Evolutionary conservation across 2,113 vertebrate genomes (phyloP).

Genomic region (Phalacrocorax brasilianus): DNA sequence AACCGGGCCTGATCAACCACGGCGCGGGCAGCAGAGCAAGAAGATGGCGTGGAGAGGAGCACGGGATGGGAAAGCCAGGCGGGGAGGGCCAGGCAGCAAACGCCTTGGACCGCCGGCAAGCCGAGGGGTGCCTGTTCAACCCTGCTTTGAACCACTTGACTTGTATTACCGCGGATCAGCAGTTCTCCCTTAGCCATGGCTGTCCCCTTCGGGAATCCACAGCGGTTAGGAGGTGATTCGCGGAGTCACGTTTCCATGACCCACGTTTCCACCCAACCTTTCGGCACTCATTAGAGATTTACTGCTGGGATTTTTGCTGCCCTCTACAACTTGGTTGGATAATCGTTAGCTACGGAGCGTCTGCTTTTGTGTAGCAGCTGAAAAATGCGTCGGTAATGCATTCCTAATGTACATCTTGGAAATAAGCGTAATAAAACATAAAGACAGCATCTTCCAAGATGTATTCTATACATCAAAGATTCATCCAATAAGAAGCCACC

Average conservation of each 20-base stretch:
- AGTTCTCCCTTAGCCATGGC: neutral
- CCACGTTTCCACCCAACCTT: neutral
- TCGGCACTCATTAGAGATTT: neutral
- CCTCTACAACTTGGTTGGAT: neutral
- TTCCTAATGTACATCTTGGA: neutral
- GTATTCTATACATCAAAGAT: neutral
- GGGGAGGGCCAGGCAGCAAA: neutral
- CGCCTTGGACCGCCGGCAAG: neutral
- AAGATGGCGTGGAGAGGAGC: rapidly evolving
- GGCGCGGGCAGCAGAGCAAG: neutral
- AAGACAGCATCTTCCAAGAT: rapidly evolving
- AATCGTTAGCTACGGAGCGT: neutral
- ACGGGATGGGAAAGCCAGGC: neutral
- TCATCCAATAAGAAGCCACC: neutral
- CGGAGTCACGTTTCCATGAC: neutral
- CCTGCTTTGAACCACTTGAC: neutral
- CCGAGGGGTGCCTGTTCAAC: neutral
- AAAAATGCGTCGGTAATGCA: neutral
- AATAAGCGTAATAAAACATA: neutral
- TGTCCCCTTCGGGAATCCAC: neutral
- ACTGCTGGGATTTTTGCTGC: neutral
- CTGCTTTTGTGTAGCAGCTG: neutral
- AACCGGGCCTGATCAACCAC: too few relatives aligned
- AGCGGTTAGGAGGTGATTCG: neutral
- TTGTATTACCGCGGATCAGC: neutral